Evolutionary conservation across 2,888 invertebrate genomes (phyloP), one percentile per base, ranked within the genome.

Genomic region (Meta bourneti): DNA sequence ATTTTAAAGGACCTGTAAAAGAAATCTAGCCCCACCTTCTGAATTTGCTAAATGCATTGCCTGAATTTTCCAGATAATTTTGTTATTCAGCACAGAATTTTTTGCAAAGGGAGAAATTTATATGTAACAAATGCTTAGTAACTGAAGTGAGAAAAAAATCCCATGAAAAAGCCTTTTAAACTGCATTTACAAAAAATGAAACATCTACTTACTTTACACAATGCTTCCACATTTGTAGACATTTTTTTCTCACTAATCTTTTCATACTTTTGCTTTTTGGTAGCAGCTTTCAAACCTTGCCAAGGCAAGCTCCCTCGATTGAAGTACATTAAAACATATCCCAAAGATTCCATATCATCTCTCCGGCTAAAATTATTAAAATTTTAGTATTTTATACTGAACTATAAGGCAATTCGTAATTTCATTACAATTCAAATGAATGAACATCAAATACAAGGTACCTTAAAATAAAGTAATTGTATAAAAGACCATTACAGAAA

Each of bases 161-260:
- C 34, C 5, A 4, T 7, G 1, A 13, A 48, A 34, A 75, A 16
- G 11, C 7, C 34, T 20, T 20, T 34, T 49, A 75, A 48, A 34
- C 19, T 34, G 34, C 34, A 34, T 34, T 34, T 34, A 34, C 34
- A 34, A 4, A 11, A 74, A 74, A 74, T 34, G 13, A 6, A 77
- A 49, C 7, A 87, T n/a, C 9, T 20, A 94, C 95, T 95, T 95
- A 97, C 97, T 96, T 99, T 99, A 96, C 99, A 99, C 94, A 99
- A 96, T 94, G 98, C 97, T 96, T 99, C 99, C 93, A 99, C 98
- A 7, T 99, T 98, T 72, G 99, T 99, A 91, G 99, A 98, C 99
- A 99, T 99, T 95, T 99, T 99, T 96, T 99, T 99, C 95, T 99
- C 99, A 95, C 98, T 98, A 95, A 99, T 99, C 95, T 99, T 98